These are phyloP conservation scores for Lamprotornis superbus DNA, from an alignment of 2,113 vertebrate genomes.

Conservation along the genomic window DNA sequence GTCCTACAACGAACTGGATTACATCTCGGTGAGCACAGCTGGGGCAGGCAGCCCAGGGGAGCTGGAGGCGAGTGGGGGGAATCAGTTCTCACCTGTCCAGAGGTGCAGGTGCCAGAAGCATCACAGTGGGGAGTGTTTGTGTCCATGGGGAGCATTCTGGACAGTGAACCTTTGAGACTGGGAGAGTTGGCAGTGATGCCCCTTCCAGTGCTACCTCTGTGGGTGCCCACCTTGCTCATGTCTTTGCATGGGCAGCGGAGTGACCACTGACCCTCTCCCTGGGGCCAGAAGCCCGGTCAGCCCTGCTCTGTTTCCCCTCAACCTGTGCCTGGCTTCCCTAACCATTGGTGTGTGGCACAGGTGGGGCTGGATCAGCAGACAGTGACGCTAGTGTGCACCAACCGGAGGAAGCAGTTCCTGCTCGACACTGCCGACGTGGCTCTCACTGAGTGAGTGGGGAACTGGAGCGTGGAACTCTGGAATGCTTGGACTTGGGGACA, in stretches of 20 bases:
- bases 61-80: not conserved
- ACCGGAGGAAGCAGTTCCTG: slow-evolving; percentile 92
- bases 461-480: rapidly evolving
- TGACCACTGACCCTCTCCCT: not conserved
- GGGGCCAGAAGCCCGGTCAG: not conserved
- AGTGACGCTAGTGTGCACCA: slow-evolving; percentile 89
- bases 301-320: not conserved
- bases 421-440: slow-evolving; percentile 88
- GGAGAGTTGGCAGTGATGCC: not conserved
- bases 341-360: slow-evolving; percentile 54
- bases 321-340: not conserved
- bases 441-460: slow-evolving; percentile 84
- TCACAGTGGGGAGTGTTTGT: not conserved
- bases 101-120: not conserved
- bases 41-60: not conserved
- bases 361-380: slow-evolving; percentile 95
- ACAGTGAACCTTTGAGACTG: not conserved
- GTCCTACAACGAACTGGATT: slow-evolving; percentile 95
- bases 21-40: slow-evolving; percentile 85
- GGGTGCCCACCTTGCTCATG: not conserved
- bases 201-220: not conserved
- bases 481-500: not conserved
- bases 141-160: not conserved
- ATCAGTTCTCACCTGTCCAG: rapidly evolving
- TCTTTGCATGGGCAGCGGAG: not conserved